Conservation (phyloP, 2,113 vertebrate genomes). For the Gymnogyps californianus region DNA sequence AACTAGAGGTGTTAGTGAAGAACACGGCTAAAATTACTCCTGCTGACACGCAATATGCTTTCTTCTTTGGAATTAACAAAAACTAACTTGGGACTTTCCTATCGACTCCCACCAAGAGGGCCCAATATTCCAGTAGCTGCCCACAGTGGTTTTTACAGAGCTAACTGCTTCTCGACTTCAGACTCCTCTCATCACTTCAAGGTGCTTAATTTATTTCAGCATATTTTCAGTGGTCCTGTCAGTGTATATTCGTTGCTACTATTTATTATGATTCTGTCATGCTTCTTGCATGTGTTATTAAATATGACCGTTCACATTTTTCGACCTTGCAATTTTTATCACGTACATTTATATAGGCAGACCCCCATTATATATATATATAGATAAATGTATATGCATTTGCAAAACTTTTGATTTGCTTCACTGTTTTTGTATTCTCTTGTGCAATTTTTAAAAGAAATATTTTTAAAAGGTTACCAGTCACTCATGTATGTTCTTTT, state of each 20-base stretch:
- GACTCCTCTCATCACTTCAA: neutral
- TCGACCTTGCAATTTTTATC: neutral
- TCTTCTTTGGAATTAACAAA: neutral
- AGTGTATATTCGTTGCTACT: neutral
- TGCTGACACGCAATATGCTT: neutral
- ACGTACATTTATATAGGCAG: neutral
- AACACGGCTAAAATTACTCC: neutral
- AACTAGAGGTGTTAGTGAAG: neutral
- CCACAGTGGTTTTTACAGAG: neutral
- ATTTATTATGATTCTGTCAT: neutral
- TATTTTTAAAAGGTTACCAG: neutral
- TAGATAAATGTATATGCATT: neutral
- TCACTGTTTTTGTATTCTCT: slow-evolving; percentile 33
- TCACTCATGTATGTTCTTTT: neutral
- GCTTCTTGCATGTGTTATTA: neutral
- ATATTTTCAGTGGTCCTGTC: neutral
- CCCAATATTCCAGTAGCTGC: neutral
- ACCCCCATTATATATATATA: neutral
- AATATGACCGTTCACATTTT: neutral
- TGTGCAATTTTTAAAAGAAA: slow-evolving; percentile 18
- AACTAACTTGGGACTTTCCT: neutral
- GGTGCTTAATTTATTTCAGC: slow-evolving; percentile 25
- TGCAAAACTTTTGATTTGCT: neutral
- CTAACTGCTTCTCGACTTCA: neutral
- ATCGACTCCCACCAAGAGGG: neutral